These are phyloP conservation scores for Myotis vivesi DNA, from an alignment of 2,797 vertebrate genomes.

Conservation along the genomic window DNA sequence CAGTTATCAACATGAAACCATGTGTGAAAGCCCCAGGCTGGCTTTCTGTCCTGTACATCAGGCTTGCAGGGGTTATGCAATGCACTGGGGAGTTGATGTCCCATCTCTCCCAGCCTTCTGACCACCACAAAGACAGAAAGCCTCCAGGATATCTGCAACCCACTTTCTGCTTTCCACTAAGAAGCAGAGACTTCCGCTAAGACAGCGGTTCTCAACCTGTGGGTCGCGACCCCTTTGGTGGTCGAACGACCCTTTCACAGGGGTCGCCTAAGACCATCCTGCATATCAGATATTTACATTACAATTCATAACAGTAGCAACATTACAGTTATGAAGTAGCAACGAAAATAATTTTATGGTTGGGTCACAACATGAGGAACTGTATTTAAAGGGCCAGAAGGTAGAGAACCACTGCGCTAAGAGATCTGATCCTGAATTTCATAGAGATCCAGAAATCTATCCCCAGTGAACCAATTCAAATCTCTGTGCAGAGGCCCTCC, in stretches of 20 bases:
- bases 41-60: background rate
- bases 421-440: background rate
- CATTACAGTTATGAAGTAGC: no score
- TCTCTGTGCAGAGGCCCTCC: background rate
- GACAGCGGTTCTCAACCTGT: background rate
- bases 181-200: background rate
- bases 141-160: background rate
- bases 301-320: no score
- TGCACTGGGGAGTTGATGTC: rapidly evolving
- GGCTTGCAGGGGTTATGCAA: rapidly evolving
- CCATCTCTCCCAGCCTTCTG: background rate
- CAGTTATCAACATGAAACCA: background rate
- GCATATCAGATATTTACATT: no score
- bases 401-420: background rate
- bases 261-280: no score
- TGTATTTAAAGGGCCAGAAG: no score
- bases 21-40: background rate
- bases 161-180: background rate
- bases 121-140: background rate
- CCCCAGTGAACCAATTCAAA: background rate
- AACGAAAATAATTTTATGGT: no score
- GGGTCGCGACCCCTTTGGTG: no score
- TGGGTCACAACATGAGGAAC: no score
- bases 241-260: no score
- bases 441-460: background rate